These are phyloP conservation scores for Balaeniceps rex DNA, from an alignment of 2,113 vertebrate species.

Conservation along the genomic window DNA sequence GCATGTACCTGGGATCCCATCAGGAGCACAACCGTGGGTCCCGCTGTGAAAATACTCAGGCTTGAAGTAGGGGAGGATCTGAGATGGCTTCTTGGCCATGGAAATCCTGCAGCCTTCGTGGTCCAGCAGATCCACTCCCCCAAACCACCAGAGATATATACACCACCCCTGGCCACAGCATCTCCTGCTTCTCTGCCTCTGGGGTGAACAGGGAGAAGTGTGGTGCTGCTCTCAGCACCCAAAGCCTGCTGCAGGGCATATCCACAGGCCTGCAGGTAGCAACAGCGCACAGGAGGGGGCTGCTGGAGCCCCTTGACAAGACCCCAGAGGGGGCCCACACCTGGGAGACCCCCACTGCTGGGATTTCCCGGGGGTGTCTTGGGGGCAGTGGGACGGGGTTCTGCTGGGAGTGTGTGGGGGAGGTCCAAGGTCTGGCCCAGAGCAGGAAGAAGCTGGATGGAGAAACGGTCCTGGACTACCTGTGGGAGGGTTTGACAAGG, in stretches of 20 bases:
- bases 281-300: too few species aligned
- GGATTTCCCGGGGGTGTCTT: not conserved
- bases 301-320: not conserved
- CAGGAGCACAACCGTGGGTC: not conserved
- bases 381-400: not conserved
- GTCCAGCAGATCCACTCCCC: not conserved
- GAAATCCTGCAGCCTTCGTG: not conserved
- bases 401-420: not conserved
- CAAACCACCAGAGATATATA: not conserved
- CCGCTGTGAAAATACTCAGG: not conserved
- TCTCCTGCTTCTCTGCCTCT: not conserved
- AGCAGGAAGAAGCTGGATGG: not conserved
- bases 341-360: fast-evolving
- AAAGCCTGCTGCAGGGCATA: not conserved
- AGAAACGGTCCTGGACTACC: not conserved
- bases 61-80: not conserved
- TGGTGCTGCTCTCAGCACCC: not conserved
- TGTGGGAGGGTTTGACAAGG: not conserved
- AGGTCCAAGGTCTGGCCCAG: not conserved
- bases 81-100: not conserved
- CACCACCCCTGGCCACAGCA: too few species aligned
- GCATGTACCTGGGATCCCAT: fast-evolving
- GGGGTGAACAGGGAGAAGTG: not conserved
- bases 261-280: fast-evolving
- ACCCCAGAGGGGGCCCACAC: not conserved